phyloP scores from a whole-genome alignment of 1,140 invertebrate genomes.

The Aplysia californica region DNA sequence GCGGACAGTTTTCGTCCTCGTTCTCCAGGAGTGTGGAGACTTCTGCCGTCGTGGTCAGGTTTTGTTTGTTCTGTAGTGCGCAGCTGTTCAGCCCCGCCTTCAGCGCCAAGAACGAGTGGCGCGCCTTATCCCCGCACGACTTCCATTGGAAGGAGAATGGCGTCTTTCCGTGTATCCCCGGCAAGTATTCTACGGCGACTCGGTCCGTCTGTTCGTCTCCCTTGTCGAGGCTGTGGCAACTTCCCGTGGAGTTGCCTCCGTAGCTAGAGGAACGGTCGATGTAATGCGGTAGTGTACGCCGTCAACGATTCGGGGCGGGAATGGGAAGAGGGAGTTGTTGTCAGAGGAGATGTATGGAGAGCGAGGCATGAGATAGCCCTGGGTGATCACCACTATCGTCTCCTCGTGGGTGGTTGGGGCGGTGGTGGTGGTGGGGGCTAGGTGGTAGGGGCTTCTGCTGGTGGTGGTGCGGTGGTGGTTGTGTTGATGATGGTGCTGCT shows the following conservation, averaged over 20 bases:
- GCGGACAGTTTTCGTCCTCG: too few species aligned
- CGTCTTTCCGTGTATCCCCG: not conserved
- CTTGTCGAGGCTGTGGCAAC: not conserved
- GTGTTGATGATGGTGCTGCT: not conserved
- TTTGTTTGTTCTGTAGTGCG: too few species aligned
- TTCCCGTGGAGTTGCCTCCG: constrained; percentile 2
- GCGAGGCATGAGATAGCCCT: not conserved
- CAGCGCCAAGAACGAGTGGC: too few species aligned
- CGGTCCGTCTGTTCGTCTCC: too few species aligned
- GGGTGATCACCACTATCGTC: not conserved
- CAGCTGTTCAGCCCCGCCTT: too few species aligned
- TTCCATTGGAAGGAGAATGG: not conserved
- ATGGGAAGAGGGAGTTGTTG: not conserved
- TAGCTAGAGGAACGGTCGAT: not conserved
- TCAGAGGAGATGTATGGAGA: constrained; percentile 9
- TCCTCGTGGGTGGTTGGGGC: not conserved
- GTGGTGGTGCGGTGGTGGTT: not conserved
- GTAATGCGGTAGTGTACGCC: not conserved
- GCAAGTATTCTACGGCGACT: too few species aligned
- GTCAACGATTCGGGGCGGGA: not conserved
- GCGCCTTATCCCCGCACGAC: constrained; percentile 19
- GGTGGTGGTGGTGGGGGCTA: not conserved
- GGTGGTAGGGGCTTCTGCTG: not conserved
- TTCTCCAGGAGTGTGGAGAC: too few species aligned
- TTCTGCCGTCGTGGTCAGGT: too few species aligned